Base-by-base conservation (phyloP, 2,888 invertebrate species). In the Gastracanthus pulcherrimus region DNA sequence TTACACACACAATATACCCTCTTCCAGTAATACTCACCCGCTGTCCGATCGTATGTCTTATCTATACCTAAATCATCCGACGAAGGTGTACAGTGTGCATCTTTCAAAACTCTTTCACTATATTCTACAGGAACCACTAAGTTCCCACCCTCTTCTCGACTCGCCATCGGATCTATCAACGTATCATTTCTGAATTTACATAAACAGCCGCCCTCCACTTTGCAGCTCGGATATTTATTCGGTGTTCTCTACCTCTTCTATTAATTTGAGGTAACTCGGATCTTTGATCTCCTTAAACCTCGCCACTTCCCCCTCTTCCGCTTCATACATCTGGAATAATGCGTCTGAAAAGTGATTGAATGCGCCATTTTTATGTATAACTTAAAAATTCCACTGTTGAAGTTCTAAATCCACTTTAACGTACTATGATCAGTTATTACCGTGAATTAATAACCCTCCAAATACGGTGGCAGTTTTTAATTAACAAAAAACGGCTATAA, bases 261-360 rank as follows among this genome's bases (percentile, higher is more conserved):
- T 51, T 13, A 36, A 38, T 19, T n/a, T n/a, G n/a, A n/a, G n/a
- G n/a, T n/a, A n/a, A n/a, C n/a, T n/a, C n/a, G n/a, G n/a, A n/a
- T n/a, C n/a, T n/a, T n/a, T n/a, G n/a, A n/a, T n/a, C n/a, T n/a
- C n/a, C n/a, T n/a, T n/a, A n/a, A n/a, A n/a, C n/a, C n/a, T n/a
- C n/a, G n/a, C n/a, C n/a, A n/a, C n/a, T n/a, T 41, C 3, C 6
- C 26, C 9, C 31, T 76, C 80, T 71, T 71, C 62, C 11, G 7
- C 5, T 6, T 51, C 34, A 1, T 0, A 34, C 0, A 9, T 16
- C 1, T 80, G 36, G 0, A 79, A 82, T 5, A 81, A 38, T 0
- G 82, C 81, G 11, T 84, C 84, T 0, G 81, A 70, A 1, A 84
- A 71, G 11, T 75, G 38, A 29, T 84, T 79, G 13, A 74, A n/a